Evolutionary conservation across 2,888 invertebrate genomes (phyloP).

Genomic region (Frankliniella fusca): DNA sequence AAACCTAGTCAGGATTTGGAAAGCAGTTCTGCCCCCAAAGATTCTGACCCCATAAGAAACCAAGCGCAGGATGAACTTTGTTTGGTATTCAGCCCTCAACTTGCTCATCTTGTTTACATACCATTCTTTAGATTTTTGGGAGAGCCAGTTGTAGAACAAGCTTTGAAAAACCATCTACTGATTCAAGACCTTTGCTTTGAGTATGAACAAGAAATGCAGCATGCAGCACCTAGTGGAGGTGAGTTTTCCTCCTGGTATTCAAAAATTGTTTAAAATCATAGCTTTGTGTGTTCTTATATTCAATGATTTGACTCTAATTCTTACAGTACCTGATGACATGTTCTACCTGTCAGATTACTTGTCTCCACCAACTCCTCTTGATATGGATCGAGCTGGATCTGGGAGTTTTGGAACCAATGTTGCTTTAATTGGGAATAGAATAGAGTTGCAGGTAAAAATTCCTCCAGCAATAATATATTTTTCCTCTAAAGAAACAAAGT

Average conservation of each 20-base stretch:
- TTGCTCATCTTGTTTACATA: conserved; percentile 78
- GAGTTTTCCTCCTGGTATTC: not conserved
- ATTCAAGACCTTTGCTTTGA: conserved; percentile 72
- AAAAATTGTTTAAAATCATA: not conserved
- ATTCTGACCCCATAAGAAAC: conserved; percentile 44
- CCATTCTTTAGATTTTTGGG: conserved; percentile 71
- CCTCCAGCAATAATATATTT: conserved; percentile 7
- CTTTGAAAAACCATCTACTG: conserved; percentile 71
- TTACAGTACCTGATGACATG: not conserved
- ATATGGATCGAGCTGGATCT: conserved; percentile 43
- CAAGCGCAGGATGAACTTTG: conserved; percentile 74
- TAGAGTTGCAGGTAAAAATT: conserved; percentile 60
- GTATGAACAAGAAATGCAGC: conserved; percentile 46
- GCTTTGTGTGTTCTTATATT: not conserved
- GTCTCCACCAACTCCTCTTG: conserved; percentile 14
- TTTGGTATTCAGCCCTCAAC: conserved; percentile 74
- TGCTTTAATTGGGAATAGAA: conserved; percentile 78
- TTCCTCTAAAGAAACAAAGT: too few species aligned
- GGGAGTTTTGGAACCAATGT: conserved; percentile 77
- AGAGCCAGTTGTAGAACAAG: conserved; percentile 63
- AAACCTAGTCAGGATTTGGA: conserved; percentile 37
- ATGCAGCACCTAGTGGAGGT: conserved; percentile 5
- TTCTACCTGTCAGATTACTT: conserved; percentile 38
- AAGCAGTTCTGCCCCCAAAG: conserved; percentile 40
- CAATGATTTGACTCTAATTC: not conserved